Evolutionary conservation across 2,888 invertebrate species (phyloP), one percentile per base, ranked within the genome.

Genomic region (Tubiluchus corallicola): DNA sequence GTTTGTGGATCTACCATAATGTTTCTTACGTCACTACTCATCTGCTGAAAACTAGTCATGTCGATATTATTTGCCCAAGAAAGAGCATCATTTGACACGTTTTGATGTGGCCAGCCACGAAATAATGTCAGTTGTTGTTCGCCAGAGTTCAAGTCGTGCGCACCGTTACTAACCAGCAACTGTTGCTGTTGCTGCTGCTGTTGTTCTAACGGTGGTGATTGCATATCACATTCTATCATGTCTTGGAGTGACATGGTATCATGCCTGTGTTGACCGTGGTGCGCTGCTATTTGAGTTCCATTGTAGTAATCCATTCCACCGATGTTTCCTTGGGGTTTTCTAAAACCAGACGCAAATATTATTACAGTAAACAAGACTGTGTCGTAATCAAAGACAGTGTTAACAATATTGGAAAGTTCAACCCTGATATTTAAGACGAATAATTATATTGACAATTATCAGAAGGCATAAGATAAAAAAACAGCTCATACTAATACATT

Each of bases 161-260:
- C 5, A 9, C 29, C 29, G n/a, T n/a, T n/a, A n/a, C n/a, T n/a
- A n/a, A n/a, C n/a, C n/a, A n/a, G n/a, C n/a, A n/a, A n/a, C n/a
- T n/a, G n/a, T n/a, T n/a, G n/a, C n/a, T 29, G n/a, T 9, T 29
- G 5, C 16, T 5, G 5, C 39, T 9, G 5, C 5, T 39, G 74
- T 46, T 80, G 75, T 44, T 77, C 77, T 49, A 81, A 83, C 54
- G 82, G 80, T 66, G 83, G 83, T 52, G 77, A 75, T 60, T 82
- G 81, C 49, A 87, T 82, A 60, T 85, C 87, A 63, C 82, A 78
- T 59, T 85, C 84, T 51, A 87, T 72, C 79, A 85, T 82, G 59
- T 87, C 85, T 63, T 84, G 82, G 57, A 85, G 74, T 42, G 82
- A 51, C 9, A 52, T 20, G 38, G 42, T 46, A 20, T 44, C 51